Conservation (phyloP, 2,113 vertebrate genomes). For the Zosterops hypoxanthus region DNA sequence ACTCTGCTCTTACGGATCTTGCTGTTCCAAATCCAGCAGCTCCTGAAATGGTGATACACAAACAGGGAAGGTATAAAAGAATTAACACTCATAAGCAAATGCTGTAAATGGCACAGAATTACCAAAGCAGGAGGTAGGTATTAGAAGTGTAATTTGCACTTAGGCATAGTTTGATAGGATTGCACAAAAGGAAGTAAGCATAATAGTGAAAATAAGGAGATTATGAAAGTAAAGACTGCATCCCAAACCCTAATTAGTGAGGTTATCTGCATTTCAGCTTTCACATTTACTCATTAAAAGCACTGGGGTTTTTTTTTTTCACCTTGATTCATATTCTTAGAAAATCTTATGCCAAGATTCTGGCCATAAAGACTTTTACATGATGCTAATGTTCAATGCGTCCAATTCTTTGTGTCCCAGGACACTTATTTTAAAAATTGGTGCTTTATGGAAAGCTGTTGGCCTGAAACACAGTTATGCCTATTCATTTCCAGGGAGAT, state of each 20-base stretch:
- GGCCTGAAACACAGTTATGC: slow-evolving; percentile 25
- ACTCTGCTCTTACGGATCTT: not conserved
- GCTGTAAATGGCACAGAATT: not conserved
- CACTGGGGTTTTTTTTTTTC: not conserved
- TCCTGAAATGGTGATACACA: not conserved
- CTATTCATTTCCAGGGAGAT: slow-evolving; percentile 40
- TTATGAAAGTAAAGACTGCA: slow-evolving; percentile 20
- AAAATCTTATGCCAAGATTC: not conserved
- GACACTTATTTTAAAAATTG: slow-evolving; percentile 9
- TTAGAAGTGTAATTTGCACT: slow-evolving; percentile 3
- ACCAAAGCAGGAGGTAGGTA: not conserved
- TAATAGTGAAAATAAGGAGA: slow-evolving; percentile 45
- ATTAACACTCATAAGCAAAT: not conserved
- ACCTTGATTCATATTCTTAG: not conserved
- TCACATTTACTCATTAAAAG: not conserved
- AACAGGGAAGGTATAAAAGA: not conserved
- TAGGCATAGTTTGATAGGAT: not conserved
- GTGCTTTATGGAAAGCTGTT: slow-evolving; percentile 37
- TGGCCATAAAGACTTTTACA: slow-evolving; percentile 35
- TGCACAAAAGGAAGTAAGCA: not conserved
- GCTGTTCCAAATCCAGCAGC: not conserved
- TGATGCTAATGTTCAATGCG: not conserved
- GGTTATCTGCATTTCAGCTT: slow-evolving; percentile 27
- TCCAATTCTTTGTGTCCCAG: not conserved
- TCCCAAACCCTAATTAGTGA: slow-evolving; percentile 34